Conservation (phyloP, 2,113 vertebrate genomes). For the Calyptommatus sinebrachiatus region DNA sequence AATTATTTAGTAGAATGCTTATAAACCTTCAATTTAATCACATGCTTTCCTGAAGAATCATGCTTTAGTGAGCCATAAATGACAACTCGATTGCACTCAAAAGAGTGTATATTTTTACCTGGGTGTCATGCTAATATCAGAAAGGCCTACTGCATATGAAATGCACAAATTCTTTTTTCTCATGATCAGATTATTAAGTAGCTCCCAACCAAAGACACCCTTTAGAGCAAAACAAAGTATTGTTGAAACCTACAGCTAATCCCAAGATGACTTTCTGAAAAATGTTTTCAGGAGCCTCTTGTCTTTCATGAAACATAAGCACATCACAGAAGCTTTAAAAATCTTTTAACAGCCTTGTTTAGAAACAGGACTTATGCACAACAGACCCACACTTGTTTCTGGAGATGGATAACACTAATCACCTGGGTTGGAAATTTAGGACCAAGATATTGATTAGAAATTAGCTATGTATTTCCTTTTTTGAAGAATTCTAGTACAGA, state of each 20-base stretch:
- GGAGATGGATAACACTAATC: too few relatives aligned
- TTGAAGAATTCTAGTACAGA: too few relatives aligned
- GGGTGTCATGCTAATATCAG: constrained; percentile 20
- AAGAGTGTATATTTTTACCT: not conserved
- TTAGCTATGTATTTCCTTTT: too few relatives aligned
- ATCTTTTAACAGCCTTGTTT: not conserved
- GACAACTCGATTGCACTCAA: constrained; percentile 13
- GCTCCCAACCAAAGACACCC: too few relatives aligned
- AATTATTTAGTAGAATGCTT: constrained; percentile 46
- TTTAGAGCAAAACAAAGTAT: not conserved
- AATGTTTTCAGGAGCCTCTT: not conserved
- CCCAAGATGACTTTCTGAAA: not conserved
- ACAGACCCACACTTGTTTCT: too few relatives aligned
- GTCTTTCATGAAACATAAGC: not conserved
- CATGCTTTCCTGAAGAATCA: constrained; percentile 34
- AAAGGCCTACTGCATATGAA: constrained; percentile 11
- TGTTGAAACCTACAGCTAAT: not conserved
- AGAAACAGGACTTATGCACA: too few relatives aligned
- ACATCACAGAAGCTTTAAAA: not conserved
- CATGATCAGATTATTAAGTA: not conserved
- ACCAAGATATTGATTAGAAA: too few relatives aligned
- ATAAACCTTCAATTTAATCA: constrained; percentile 47
- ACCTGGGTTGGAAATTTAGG: too few relatives aligned
- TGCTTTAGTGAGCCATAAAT: constrained; percentile 37
- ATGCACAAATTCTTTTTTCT: not conserved